phyloP scores from a whole-genome alignment of 1,140 invertebrate genomes.

The Acromyrmex charruanus region DNA sequence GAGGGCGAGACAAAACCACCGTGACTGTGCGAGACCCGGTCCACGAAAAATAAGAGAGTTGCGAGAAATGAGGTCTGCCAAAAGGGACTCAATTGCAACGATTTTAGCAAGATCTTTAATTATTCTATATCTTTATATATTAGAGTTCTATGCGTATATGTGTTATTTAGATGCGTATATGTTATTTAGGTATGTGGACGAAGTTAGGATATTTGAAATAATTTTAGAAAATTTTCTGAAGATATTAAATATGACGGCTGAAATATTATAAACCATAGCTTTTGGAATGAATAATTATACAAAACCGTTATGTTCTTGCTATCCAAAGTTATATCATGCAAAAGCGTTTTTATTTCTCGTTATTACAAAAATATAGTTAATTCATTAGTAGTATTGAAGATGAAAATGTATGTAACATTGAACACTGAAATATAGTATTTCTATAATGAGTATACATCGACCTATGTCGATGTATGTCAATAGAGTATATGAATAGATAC shows the following conservation, averaged over 20 bases:
- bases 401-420: too few species aligned
- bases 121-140: neutral
- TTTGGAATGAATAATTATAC: neutral
- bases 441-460: too few species aligned
- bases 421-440: too few species aligned
- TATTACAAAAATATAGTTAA: neutral
- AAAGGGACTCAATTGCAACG: neutral
- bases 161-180: neutral
- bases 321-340: neutral
- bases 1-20: slow-evolving; percentile 37
- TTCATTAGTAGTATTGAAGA: too few species aligned
- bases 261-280: neutral
- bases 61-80: slow-evolving; percentile 5
- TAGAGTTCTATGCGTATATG: neutral
- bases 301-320: neutral
- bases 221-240: neutral
- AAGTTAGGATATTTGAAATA: neutral
- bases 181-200: too few species aligned
- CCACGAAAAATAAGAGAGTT: neutral
- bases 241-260: neutral
- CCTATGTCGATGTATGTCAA: too few species aligned
- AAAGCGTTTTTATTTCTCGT: neutral
- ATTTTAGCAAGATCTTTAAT: neutral
- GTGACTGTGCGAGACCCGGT: slow-evolving; percentile 19
- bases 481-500: too few species aligned